These are phyloP conservation scores for Eremobia ochroleuca DNA, from an alignment of 2,888 invertebrate species.

Conservation along the genomic window DNA sequence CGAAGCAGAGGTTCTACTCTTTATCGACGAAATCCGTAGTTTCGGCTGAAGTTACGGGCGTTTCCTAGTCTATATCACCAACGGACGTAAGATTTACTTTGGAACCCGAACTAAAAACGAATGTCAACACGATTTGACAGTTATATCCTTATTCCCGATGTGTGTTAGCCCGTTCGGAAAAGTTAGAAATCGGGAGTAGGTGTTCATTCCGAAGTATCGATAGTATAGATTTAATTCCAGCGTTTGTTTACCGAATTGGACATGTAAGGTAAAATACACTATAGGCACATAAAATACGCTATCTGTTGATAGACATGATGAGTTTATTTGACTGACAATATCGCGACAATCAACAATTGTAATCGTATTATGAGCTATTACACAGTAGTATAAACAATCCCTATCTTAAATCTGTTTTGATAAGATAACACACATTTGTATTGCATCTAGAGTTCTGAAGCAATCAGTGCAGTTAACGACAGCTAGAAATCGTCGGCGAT, in stretches of 20 bases:
- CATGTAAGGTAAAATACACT: neutral
- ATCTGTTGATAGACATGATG: slow-evolving; percentile 9
- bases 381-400: slow-evolving; percentile 38
- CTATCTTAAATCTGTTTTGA: slow-evolving; percentile 55
- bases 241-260: neutral
- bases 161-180: too few species aligned
- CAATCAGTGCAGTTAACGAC: slow-evolving; percentile 35
- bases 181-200: too few species aligned
- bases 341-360: slow-evolving; percentile 30
- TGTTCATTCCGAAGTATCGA: neutral
- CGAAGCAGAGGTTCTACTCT: too few species aligned
- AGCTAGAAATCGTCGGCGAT: slow-evolving; percentile 12
- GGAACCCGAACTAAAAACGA: too few species aligned
- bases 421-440: slow-evolving; percentile 53
- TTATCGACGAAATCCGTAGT: too few species aligned
- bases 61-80: too few species aligned
- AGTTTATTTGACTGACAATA: slow-evolving; percentile 33
- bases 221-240: neutral
- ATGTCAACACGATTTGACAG: too few species aligned
- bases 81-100: too few species aligned
- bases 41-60: too few species aligned
- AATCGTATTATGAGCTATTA: slow-evolving; percentile 46
- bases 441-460: slow-evolving; percentile 26
- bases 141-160: too few species aligned
- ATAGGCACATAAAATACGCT: neutral